Base-by-base conservation (phyloP, 2,888 invertebrate genomes). In the Tachystola acroxantha region DNA sequence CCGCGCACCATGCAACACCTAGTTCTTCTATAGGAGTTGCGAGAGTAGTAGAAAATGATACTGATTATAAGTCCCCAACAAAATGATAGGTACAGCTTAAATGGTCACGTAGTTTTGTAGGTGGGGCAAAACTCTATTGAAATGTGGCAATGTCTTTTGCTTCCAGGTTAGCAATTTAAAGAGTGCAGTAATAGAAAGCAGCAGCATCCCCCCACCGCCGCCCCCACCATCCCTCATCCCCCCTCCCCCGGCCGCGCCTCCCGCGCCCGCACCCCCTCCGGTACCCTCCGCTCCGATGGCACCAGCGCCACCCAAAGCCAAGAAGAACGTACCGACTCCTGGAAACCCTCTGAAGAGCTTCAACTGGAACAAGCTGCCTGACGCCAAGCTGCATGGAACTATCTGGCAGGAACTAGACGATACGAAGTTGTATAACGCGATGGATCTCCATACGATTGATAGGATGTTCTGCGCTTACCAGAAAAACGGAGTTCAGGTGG, bases 351-450 rank as follows among this genome's bases (percentile, higher is more conserved):
- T 99, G 36, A 98, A 98, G 76, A 96, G 97, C 36, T 96, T 99
- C 87, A 99, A 99, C 85, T 99, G 99, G 99, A 95, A 96, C 34
- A 98, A 96, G 70, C 88, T 98, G 42, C 96, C 97, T 0, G 97
- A 97, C 53, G 91, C 93, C 26, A 96, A 97, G 67, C 88, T 98
- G 1, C 92, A 93, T 50, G 98, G 97, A 7, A 98, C 98, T 0
- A 93, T 99, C 43, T 99, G 98, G 98, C 94, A 93, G 50, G 96
- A 96, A 63, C 69, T 99, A 34, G 97, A 98, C 56, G 98, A 99
- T 60, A 92, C 94, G 0, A 96, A 96, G 71, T 84, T 98, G 48
- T 99, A 98, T 74, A 94, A 94, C 48, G 91, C 93, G 1, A 94
- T 98, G 89, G 97, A 98, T 68, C 87, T 98, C 42, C 94, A 95